Percentiles rank a stretch among this genome's conserved stretches.
phyloP scores from a whole-genome alignment of 2,113 vertebrate genomes.

The Sylvia atricapilla region DNA sequence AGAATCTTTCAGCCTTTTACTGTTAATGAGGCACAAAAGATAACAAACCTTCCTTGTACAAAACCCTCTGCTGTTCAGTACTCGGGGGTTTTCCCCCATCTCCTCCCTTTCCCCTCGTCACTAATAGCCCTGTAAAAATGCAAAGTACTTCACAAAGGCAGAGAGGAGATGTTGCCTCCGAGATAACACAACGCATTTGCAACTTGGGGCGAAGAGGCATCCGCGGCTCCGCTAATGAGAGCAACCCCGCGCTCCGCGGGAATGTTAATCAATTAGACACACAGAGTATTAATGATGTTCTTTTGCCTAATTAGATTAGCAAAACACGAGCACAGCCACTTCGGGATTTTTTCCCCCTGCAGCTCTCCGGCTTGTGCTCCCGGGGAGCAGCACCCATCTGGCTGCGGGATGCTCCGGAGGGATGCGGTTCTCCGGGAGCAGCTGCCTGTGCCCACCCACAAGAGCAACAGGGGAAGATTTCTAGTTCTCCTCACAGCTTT shows the following conservation, averaged over 20 bases:
- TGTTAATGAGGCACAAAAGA: not conserved
- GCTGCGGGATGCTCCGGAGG: not conserved
- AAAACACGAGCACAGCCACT: not conserved
- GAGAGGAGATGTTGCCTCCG: not conserved
- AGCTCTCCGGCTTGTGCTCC: not conserved
- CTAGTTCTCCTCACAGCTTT: not conserved
- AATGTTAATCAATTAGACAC: conserved; percentile 49
- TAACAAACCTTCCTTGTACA: not conserved
- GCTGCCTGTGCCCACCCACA: not conserved
- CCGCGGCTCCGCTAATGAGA: not conserved
- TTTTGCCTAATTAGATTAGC: conserved; percentile 57
- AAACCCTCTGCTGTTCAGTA: not conserved
- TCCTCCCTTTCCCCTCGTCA: not conserved
- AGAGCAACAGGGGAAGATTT: not conserved
- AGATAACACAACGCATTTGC: not conserved
- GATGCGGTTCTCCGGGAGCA: not conserved
- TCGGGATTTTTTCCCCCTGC: not conserved
- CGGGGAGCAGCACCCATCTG: not conserved
- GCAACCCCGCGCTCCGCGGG: not conserved
- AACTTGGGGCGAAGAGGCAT: not conserved
- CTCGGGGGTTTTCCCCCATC: not conserved
- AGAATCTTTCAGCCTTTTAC: not conserved
- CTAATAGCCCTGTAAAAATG: not conserved
- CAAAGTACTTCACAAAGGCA: not conserved
- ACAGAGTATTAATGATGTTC: conserved; percentile 5